Evolutionary conservation across 2,797 vertebrate species (phyloP), one percentile per base, ranked within the genome.

Genomic region (Aphelocoma californica): DNA sequence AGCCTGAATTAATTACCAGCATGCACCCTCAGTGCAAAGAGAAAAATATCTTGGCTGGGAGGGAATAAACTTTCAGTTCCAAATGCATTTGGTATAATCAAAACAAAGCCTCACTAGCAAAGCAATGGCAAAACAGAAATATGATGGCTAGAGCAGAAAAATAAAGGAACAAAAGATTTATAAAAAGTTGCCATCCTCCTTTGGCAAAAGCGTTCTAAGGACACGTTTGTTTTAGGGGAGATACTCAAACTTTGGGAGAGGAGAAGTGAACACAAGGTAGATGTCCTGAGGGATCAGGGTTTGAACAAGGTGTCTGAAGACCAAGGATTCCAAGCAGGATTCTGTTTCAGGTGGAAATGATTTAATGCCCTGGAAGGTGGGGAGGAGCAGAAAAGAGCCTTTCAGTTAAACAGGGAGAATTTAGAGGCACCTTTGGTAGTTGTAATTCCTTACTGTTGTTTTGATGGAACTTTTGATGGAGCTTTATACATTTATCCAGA

Each of bases 41-140:
- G 80, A 58, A 56, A 86, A 90, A 72, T 69, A 10, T 73, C 92
- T 86, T 92, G 92, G 92, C 95, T 62, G 31, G 73, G 83, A 93
- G 77, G 88, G 86, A 90, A 75, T 81, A 90, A 86, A 93, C 95
- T 95, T 86, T 79, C 31, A 25, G 77, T 88, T 94, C 93, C 82
- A 86, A 81, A 31, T 9, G n/a, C 51, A 1, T 48, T n/a, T 48
- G 12, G 50, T 54, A 2, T 62, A 81, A 90, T 86, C 93, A 86
- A 95, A 96, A 88, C 93, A 95, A 36, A 91, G 62, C 69, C 82
- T 91, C 9, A 0, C 36, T 57, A 58, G 93, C 85, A 53, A 38
- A 86, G 78, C 58, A 26, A 4, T n/a, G 62, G 67, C 92, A 67
- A 54, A 93, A 21, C 73, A 51, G 70, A 62, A 92, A 60, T 79